A percentile compares a stretch with the other conserved stretches of the same genome.
Conservation (phyloP, 2,797 vertebrate genomes). For the Ctenosaura bakeri region DNA sequence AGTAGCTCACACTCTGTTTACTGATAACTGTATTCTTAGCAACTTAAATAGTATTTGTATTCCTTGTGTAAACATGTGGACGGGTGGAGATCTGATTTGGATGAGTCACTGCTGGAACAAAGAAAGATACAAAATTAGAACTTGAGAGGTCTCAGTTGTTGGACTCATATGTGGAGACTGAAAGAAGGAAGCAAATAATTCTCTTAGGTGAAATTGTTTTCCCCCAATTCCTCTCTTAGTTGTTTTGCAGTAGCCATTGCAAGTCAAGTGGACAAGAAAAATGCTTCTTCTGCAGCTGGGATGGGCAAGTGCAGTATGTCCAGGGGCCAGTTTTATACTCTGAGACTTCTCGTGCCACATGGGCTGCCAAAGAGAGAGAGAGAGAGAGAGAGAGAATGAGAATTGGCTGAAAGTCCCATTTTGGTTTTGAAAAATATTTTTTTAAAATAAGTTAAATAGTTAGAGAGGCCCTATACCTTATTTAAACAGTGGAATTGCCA, state of each 20-base stretch:
- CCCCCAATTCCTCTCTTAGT: not conserved
- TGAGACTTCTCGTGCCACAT: no score
- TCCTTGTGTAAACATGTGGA: slow-evolving; percentile 57
- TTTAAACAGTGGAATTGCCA: no score
- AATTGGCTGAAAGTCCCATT: no score
- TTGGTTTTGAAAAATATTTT: no score
- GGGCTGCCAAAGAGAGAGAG: no score
- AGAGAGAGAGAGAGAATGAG: no score
- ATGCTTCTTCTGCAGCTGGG: not conserved
- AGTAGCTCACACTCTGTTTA: slow-evolving; percentile 44
- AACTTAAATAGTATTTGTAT: slow-evolving; percentile 63
- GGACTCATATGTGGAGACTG: slow-evolving; percentile 16
- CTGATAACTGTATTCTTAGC: slow-evolving; percentile 59
- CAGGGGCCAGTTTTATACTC: no score
- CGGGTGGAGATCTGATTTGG: slow-evolving; percentile 61
- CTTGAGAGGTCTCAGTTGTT: slow-evolving; percentile 43
- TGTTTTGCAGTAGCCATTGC: slow-evolving; percentile 10
- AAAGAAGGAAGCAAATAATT: slow-evolving; percentile 7
- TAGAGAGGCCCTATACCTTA: no score
- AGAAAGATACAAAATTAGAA: slow-evolving; percentile 49
- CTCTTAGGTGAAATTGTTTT: not conserved
- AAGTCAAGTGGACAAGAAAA: not conserved
- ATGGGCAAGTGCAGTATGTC: no score
- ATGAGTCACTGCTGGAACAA: slow-evolving; percentile 62
- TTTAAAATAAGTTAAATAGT: no score